Evolutionary conservation across 1,140 invertebrate species (phyloP), one percentile per base, ranked within the genome.

Genomic region (Procambarus clarkii): DNA sequence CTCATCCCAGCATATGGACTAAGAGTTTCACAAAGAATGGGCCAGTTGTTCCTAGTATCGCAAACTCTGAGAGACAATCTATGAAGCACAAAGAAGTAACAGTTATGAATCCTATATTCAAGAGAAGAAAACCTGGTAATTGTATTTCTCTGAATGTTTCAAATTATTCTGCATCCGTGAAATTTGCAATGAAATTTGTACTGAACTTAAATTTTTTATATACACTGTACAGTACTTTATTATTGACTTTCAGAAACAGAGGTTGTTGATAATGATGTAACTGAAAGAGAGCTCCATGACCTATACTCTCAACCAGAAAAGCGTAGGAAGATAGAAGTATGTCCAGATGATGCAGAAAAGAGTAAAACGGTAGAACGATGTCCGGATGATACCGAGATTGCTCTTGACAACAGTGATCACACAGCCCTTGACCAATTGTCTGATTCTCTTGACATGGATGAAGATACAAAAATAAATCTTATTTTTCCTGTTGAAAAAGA

Each of bases 1-100:
- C n/a, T 44, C 84, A 89, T 76, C 77, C 74, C 13, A 88, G 88
- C 45, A 92, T 93, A 7, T 93, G 92, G 92, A 88, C 58, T 11
- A 78, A 84, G 15, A 58, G 34, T 21, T 86, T 34, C 46, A 64
- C 50, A 7, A 78, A 79, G 50, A 58, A 18, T 15, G 45, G 44
- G 44, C 78, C 69, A 44, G 58, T 60, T 45, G 69, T 84, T 21
- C 91, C 86, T 4, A 88, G 81, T 81, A 82, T 92, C 8, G 0
- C 71, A 21, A 46, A 1, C 24, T 50, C 77, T 21, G 78, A 86
- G 0, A 78, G 60, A 60, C 78, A 60, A 77, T 46, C 48, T 45
- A 86, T 74, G 13, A 83, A 34, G 48, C 84, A 84, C 11, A 87
- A 88, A 46, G 80, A 88, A 85, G 45, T 87, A 44, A 64, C 60